Conservation (phyloP, 2,888 invertebrate species). For the Abrostola tripartita region DNA sequence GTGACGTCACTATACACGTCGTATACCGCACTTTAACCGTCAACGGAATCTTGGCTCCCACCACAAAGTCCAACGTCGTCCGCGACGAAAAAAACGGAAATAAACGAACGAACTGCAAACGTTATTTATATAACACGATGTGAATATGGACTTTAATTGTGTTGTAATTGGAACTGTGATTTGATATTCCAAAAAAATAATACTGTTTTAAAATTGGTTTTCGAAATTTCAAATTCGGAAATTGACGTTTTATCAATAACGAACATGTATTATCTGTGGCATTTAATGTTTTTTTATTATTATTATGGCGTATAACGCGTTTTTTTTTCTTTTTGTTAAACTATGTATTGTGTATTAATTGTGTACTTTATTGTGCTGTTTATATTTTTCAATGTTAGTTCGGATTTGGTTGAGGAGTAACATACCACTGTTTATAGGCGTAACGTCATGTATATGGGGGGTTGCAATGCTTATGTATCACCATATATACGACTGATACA, state of each 20-base stretch:
- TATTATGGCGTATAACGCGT: slow-evolving; percentile 71
- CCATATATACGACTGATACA: slow-evolving; percentile 77
- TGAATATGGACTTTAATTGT: slow-evolving; percentile 65
- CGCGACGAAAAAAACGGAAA: slow-evolving; percentile 88
- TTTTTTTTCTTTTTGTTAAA: slow-evolving; percentile 61
- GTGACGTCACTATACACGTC: slow-evolving; percentile 69
- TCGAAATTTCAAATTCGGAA: slow-evolving; percentile 62
- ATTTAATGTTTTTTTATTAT: slow-evolving; percentile 69
- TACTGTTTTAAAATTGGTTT: slow-evolving; percentile 34
- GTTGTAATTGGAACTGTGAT: slow-evolving; percentile 82
- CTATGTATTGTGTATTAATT: slow-evolving; percentile 53
- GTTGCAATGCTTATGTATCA: slow-evolving; percentile 85
- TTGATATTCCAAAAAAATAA: slow-evolving; percentile 56
- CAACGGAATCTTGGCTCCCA: slow-evolving; percentile 83
- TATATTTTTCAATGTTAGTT: slow-evolving; percentile 79
- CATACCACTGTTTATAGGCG: slow-evolving; percentile 95
- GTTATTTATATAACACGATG: slow-evolving; percentile 31
- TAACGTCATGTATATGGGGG: slow-evolving; percentile 97
- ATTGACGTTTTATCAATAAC: slow-evolving; percentile 60
- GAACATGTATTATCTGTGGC: slow-evolving; percentile 80
- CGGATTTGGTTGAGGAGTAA: slow-evolving; percentile 89
- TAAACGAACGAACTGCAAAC: slow-evolving; percentile 63
- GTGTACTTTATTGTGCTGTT: slow-evolving; percentile 70
- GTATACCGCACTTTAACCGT: slow-evolving; percentile 67
- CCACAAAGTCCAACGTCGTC: slow-evolving; percentile 87